Evolutionary conservation across 2,113 vertebrate genomes (phyloP), one percentile per base, ranked within the genome.

Genomic region (Empidonax alnorum): DNA sequence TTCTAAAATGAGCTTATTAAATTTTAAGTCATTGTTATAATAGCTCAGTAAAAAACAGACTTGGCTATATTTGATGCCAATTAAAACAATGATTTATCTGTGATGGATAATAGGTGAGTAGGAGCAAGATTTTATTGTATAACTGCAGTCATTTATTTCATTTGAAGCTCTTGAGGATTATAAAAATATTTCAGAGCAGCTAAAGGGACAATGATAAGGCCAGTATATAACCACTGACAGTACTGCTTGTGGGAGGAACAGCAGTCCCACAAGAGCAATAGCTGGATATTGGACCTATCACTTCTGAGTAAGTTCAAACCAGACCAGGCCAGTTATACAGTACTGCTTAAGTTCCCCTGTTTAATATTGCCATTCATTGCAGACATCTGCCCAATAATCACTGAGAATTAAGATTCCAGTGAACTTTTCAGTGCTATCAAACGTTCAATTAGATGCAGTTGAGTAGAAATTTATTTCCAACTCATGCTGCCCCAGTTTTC

Each of bases 61-160:
- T 52, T 56, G 44, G 9, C 58, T 97, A 71, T 53, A 21, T 74
- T 84, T 78, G 18, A 91, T 92, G 28, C 77, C 89, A 93, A 53
- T 94, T 93, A 79, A 71, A 96, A 59, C 33, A 76, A 82, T 94
- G 53, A 97, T 94, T 96, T 97, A 96, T 93, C 77, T 95, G 47
- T 84, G 52, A 73, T 91, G 28, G 53, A 89, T 94, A 88, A 84
- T 66, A 92, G 67, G 49, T 75, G 84, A 95, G 7, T 42, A 85
- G 50, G 61, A 89, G 6, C 16, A 90, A 59, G 77, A 87, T 82
- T 97, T 97, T 96, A 90, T 66, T 89, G 23, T 53, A 42, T 81
- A 95, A 28, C 39, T 82, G 47, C 46, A 92, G 31, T 37, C 11
- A 88, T 84, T 92, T 94, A 71, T 95, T 96, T 96, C 15, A 93